Evolutionary conservation across 2,113 vertebrate species (phyloP).

Genomic region (Strix aluco): DNA sequence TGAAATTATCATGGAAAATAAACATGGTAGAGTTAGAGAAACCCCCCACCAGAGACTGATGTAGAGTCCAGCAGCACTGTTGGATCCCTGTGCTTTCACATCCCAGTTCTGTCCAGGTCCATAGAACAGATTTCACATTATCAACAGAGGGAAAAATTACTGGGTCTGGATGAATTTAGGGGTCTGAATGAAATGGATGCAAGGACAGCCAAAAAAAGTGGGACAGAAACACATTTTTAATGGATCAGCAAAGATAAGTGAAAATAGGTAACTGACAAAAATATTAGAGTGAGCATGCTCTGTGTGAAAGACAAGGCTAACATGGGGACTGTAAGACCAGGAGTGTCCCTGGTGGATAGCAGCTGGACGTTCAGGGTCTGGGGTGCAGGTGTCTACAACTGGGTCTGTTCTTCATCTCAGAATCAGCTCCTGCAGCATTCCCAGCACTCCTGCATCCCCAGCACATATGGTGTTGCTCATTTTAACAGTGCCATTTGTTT

Average conservation of each 20-base stretch:
- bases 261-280: not conserved
- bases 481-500: not conserved
- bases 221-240: not conserved
- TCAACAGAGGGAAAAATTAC: not conserved
- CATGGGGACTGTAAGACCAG: not conserved
- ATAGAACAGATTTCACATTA: not conserved
- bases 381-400: not conserved
- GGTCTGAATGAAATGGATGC: not conserved
- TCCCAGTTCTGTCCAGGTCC: not conserved
- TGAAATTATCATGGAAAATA: not conserved
- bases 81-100: not conserved
- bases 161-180: not conserved
- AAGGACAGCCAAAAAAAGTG: not conserved
- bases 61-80: not conserved
- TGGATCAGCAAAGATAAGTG: not conserved
- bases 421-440: not conserved
- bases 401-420: not conserved
- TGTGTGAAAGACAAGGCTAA: not conserved
- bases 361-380: not conserved
- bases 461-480: not conserved
- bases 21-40: not conserved
- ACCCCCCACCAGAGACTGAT: not conserved
- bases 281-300: not conserved
- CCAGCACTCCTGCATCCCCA: not conserved
- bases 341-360: not conserved